Base-by-base conservation (phyloP, 2,113 vertebrate genomes). In the Sterna hirundo region DNA sequence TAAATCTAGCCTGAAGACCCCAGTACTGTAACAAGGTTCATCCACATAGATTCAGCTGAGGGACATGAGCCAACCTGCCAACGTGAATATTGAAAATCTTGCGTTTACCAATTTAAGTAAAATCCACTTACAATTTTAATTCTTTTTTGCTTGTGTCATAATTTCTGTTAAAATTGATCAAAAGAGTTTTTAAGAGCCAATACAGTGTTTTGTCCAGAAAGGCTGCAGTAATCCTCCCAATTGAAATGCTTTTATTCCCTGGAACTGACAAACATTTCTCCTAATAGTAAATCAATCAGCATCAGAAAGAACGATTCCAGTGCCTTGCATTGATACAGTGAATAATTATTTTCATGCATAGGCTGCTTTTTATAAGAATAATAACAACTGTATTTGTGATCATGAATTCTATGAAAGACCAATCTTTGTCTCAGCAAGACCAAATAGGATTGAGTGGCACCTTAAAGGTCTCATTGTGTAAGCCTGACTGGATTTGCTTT, bases 391-490 rank as follows among this genome's bases (percentile, higher is more conserved):
- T 3, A 3, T 60, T 77, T 89, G 76, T 68, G 72, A 86, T 83
- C 54, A 58, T 65, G 32, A 95, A 81, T 92, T 88, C 86, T 40
- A 1, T 8, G 42, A 55, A 94, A 92, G 71, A 88, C 66, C 83
- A 92, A 86, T 94, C 75, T 95, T 77, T 55, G 18, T 85, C 90
- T 88, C 89, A 93, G 82, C 77, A 77, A 94, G 61, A 94, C 58
- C 57, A 91, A 94, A 91, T 55, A 91, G 86, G 89, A 87, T 65
- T 86, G 83, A 88, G 83, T 1, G 3, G 51, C 74, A 78, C 74
- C 93, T 96, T 94, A 93, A 97, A 88, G 89, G 94, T 94, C 95
- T 95, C 83, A 69, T 91, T 95, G 83, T 96, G 83, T 83, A 96
- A 97, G 91, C 84, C 74, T 96, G 72, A 81, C 70, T 97, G 87